phyloP scores from a whole-genome alignment of 2,113 vertebrate genomes.

The Catagonus wagneri region DNA sequence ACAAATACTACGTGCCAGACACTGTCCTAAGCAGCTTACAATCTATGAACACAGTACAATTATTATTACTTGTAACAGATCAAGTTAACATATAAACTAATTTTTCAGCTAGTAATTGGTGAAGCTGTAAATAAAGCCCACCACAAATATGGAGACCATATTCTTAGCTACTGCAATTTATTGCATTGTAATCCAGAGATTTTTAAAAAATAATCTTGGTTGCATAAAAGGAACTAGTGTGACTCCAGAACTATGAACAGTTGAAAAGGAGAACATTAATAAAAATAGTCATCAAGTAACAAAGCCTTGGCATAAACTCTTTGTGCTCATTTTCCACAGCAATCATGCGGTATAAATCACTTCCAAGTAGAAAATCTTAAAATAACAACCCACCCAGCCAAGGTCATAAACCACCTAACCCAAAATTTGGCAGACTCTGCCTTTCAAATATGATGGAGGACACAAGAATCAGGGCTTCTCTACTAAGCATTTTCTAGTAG shows the following conservation, averaged over 20 bases:
- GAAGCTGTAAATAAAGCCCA: neutral
- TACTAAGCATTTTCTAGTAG: neutral
- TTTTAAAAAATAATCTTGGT: neutral
- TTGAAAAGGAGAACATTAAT: neutral
- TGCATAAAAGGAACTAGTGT: neutral
- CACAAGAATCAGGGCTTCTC: neutral
- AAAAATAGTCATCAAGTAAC: conserved; percentile 28
- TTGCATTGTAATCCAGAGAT: neutral
- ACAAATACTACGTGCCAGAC: neutral
- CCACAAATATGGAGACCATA: neutral
- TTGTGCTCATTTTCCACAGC: neutral
- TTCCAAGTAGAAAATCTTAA: neutral
- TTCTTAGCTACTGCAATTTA: neutral
- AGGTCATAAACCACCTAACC: neutral
- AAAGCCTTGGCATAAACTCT: neutral
- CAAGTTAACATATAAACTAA: neutral
- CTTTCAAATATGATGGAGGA: neutral
- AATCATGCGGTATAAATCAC: neutral
- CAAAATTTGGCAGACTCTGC: neutral
- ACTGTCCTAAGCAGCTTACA: neutral
- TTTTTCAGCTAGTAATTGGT: neutral
- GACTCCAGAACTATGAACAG: neutral
- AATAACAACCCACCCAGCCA: neutral
- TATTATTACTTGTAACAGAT: neutral
- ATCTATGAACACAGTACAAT: neutral